phyloP scores from a whole-genome alignment of 2,113 vertebrate genomes.

The Plecotus auritus region DNA sequence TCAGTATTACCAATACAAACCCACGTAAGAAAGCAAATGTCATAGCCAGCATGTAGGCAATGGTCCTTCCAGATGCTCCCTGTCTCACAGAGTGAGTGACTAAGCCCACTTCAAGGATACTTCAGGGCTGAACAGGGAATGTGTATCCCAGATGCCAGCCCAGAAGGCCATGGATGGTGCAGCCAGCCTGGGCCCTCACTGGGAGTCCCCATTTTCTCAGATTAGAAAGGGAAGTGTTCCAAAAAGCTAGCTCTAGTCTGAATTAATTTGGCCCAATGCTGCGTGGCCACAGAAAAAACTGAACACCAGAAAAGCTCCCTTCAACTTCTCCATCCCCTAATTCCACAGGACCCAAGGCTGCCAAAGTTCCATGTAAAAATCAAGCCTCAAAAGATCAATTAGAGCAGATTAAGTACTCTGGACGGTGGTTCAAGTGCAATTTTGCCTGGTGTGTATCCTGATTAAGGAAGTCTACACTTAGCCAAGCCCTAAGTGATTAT shows the following conservation, averaged over 20 bases:
- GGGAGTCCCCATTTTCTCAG: constrained; percentile 27
- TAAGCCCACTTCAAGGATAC: not conserved
- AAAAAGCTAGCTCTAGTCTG: not conserved
- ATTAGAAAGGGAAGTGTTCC: not conserved
- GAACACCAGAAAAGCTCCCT: not conserved
- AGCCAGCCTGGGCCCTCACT: not conserved
- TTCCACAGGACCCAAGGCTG: too few species aligned
- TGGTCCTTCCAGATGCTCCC: not conserved
- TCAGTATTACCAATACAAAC: not conserved
- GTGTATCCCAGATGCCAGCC: not conserved
- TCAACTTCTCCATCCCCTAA: not conserved
- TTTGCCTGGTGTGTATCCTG: not conserved
- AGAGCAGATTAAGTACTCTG: not conserved
- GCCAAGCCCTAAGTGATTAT: not conserved
- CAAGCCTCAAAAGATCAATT: not conserved
- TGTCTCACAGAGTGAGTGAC: not conserved
- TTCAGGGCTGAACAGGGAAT: not conserved
- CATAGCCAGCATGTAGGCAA: not conserved
- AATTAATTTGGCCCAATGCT: not conserved
- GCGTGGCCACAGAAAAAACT: not conserved
- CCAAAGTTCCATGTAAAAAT: not conserved
- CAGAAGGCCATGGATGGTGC: not conserved
- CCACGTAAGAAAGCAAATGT: not conserved
- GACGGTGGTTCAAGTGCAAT: not conserved
- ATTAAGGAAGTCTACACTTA: not conserved